Evolutionary conservation across 2,888 invertebrate species (phyloP), one percentile per base, ranked within the genome.

Genomic region (Ophraella communa): DNA sequence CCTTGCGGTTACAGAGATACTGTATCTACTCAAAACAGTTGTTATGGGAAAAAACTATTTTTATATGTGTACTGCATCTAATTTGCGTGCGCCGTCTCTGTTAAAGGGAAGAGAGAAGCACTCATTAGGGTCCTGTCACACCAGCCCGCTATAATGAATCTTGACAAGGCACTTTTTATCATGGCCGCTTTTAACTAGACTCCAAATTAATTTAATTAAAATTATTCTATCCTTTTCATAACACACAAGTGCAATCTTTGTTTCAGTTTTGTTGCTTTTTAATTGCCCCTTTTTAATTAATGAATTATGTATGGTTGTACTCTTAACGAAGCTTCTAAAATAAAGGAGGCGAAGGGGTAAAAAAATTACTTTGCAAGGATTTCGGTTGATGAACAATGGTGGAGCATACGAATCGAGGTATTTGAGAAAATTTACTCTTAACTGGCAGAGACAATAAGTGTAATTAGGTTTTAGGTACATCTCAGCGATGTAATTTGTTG

Each of bases 81-180:
- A 27, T 27, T 27, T 3, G 10, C 3, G 8, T 1, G 39, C 2
- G 14, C 49, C 49, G 27, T 17, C 27, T 14, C 49, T 51, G 49
- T 8, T 4, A 27, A 51, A 14, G 49, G 27, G 27, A n/a, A n/a
- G n/a, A 27, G 17, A 51, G 24, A 80, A 79, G 80, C 76, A 78
- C 80, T 80, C 81, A 81, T 81, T 81, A 81, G 78, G 76, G 77
- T 74, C 79, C 79, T 79, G 79, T 81, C 79, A 80, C 80, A 79
- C 79, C 79, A 78, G 77, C 79, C 74, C 77, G 75, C 77, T 76
- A 80, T 81, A 81, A 81, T 80, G 81, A 81, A 80, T 80, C 81
- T 80, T 79, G 79, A 80, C 80, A 78, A 79, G 77, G 77, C 78
- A 79, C 80, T 80, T 80, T 80, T 81, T 80, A 78, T 79, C 79